phyloP scores from a whole-genome alignment of 2,888 invertebrate genomes.

The Alcis repandata region DNA sequence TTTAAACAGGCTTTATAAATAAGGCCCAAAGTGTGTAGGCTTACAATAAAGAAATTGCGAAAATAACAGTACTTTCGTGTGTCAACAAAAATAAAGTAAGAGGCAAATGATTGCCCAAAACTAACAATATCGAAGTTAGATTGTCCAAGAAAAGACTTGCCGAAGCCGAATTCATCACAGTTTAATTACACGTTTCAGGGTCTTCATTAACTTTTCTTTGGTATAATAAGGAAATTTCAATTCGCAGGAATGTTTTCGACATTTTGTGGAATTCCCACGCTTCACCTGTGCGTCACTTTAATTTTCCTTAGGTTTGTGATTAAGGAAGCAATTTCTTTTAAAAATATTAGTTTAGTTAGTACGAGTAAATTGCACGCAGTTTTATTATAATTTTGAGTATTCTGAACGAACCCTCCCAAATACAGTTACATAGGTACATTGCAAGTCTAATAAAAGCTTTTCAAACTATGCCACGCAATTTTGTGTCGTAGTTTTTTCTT shows the following conservation, averaged over 20 bases:
- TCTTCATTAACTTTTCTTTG: conserved; percentile 44
- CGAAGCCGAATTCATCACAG: conserved; percentile 31
- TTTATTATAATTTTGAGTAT: neutral
- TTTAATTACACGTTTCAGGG: conserved; percentile 48
- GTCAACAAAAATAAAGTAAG: neutral
- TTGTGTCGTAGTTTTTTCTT: no score
- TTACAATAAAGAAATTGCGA: neutral
- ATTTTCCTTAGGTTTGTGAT: conserved; percentile 7
- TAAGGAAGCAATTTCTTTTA: conserved; percentile 5
- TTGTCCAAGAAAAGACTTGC: conserved; percentile 38
- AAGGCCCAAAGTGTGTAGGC: neutral
- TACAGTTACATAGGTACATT: no score
- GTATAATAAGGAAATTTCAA: conserved; percentile 25
- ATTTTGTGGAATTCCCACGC: conserved; percentile 16
- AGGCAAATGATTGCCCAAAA: neutral
- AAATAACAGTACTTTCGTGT: neutral
- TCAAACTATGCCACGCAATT: no score
- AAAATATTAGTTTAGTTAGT: neutral
- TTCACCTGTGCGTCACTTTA: neutral
- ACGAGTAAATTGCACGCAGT: conserved; percentile 2
- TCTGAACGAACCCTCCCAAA: no score
- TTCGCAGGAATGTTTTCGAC: conserved; percentile 17
- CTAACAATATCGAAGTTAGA: conserved; percentile 36
- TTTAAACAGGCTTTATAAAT: no score
- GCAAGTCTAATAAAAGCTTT: no score